A percentile compares a stretch with the other conserved stretches of the same genome.
Conservation (phyloP, 2,888 invertebrate species). For the Thera britannica region DNA sequence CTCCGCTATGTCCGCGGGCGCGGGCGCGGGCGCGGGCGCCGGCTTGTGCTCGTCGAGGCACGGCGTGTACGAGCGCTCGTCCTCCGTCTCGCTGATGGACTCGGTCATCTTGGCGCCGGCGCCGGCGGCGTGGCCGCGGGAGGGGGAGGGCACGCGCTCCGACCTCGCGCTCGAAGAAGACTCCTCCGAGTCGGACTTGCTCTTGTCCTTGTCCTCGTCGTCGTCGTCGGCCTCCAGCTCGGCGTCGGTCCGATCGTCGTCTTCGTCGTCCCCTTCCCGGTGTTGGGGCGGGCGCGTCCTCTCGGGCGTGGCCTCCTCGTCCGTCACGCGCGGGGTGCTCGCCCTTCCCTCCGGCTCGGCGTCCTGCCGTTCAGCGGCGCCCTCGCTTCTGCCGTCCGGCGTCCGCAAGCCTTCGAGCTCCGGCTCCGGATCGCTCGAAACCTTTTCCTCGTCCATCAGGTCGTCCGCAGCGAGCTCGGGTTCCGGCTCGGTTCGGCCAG, state of each 20-base stretch:
- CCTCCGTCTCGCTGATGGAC: conserved; percentile 86
- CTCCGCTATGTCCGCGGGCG: conserved; percentile 72
- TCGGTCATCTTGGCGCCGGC: conserved; percentile 83
- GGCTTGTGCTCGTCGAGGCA: conserved; percentile 87
- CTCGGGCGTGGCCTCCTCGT: conserved; percentile 18
- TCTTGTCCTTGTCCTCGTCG: conserved; percentile 1
- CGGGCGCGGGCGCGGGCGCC: not conserved
- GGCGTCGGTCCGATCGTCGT: conserved; percentile 38
- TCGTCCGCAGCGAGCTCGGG: not conserved
- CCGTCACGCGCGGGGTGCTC: conserved; percentile 9
- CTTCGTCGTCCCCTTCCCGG: not conserved
- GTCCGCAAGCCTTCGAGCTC: not conserved
- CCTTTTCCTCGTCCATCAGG: conserved; percentile 1
- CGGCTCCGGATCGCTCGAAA: conserved; percentile 5
- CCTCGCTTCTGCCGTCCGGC: not conserved
- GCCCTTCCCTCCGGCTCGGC: not conserved
- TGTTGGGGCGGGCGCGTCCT: not conserved
- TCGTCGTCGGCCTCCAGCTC: conserved; percentile 16
- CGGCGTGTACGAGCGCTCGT: conserved; percentile 89
- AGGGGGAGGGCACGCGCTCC: conserved; percentile 4
- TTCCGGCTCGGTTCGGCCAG: not conserved
- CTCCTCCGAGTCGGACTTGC: conserved; percentile 35
- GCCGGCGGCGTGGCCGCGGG: not conserved
- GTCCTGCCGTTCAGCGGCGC: not conserved
- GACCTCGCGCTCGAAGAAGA: not conserved